phyloP scores from a whole-genome alignment of 2,113 vertebrate genomes.

The Ellobius talpinus region DNA sequence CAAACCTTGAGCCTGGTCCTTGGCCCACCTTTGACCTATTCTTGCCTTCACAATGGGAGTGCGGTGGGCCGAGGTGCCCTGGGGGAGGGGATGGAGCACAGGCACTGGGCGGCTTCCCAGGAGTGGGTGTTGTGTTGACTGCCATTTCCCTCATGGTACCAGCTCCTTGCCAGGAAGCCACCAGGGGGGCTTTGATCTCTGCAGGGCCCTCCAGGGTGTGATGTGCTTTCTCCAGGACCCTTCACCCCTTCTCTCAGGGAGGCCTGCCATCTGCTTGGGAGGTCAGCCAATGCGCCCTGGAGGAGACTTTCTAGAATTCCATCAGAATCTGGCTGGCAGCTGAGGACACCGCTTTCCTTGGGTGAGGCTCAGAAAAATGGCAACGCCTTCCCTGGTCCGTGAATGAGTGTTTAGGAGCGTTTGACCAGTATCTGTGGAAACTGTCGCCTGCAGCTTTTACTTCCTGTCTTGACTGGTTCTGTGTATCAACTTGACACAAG shows the following conservation, averaged over 20 bases:
- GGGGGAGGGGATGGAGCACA: neutral
- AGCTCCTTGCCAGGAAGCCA: neutral
- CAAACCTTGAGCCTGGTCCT: neutral
- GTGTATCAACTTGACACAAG: neutral
- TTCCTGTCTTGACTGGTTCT: neutral
- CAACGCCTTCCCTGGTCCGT: too few species aligned
- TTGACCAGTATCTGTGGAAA: neutral
- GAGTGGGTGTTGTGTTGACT: neutral
- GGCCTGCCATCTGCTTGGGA: neutral
- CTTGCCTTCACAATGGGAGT: neutral
- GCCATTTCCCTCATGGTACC: neutral
- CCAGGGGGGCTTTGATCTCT: neutral
- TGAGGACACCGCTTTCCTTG: neutral
- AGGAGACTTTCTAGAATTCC: neutral
- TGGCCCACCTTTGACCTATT: neutral
- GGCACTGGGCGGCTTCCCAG: neutral
- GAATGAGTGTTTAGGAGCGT: neutral
- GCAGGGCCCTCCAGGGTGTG: neutral
- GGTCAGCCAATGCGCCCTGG: neutral
- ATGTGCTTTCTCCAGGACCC: neutral
- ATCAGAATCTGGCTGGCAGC: neutral
- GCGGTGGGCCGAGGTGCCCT: too few species aligned
- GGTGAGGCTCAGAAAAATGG: neutral
- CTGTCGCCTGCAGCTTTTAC: neutral
- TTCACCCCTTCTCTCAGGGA: neutral